These are phyloP conservation scores for Stratiolaelaps scimitus DNA, from an alignment of 1,140 invertebrate genomes.

Conservation along the genomic window DNA sequence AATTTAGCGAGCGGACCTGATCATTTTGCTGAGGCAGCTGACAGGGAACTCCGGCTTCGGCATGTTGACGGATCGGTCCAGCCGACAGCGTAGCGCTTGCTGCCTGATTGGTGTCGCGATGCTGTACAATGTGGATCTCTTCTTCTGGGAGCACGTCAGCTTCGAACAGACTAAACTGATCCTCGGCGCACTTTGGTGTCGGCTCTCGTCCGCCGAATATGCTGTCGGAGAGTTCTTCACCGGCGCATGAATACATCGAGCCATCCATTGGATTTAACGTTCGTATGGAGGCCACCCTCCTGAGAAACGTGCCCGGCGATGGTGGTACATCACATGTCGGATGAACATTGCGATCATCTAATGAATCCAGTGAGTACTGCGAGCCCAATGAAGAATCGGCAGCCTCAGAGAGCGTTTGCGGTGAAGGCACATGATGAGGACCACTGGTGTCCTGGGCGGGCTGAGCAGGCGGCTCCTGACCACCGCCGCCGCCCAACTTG, in stretches of 20 bases:
- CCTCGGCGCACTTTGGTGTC: too few relatives aligned
- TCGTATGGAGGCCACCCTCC: too few relatives aligned
- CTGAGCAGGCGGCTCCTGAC: neutral
- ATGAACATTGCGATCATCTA: neutral
- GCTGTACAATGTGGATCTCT: neutral
- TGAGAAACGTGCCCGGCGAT: too few relatives aligned
- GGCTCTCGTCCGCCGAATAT: too few relatives aligned
- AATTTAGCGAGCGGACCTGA: neutral
- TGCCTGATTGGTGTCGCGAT: neutral
- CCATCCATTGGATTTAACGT: too few relatives aligned
- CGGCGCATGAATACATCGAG: too few relatives aligned
- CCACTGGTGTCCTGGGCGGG: neutral
- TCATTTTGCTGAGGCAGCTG: neutral
- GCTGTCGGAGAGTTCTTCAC: neutral
- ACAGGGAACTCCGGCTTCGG: neutral
- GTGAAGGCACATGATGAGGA: too few relatives aligned
- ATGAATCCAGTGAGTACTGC: conserved; percentile 16
- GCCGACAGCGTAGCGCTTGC: neutral
- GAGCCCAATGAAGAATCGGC: neutral
- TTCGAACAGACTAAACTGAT: too few relatives aligned
- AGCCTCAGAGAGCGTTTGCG: too few relatives aligned
- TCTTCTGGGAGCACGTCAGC: too few relatives aligned
- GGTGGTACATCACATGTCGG: too few relatives aligned
- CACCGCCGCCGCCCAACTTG: neutral
- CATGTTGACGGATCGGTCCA: neutral